Percentiles rank a stretch among this genome's conserved stretches.
Evolutionary conservation across 2,113 vertebrate genomes (phyloP).

Genomic region (Xiphias gladius): DNA sequence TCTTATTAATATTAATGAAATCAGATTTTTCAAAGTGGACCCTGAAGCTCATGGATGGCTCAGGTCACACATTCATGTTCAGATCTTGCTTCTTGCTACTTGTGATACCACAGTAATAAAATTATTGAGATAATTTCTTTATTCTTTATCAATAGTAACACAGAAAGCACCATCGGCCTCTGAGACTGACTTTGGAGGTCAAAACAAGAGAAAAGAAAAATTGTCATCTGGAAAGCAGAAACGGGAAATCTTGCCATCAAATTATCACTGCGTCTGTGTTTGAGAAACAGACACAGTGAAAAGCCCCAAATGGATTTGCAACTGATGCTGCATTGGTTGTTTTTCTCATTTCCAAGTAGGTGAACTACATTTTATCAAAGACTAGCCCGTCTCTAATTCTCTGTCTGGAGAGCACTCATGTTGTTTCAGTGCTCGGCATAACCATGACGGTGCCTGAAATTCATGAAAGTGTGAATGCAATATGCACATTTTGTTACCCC

Average conservation of each 20-base stretch:
- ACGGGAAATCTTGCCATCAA: constrained; percentile 11
- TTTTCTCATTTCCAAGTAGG: constrained; percentile 48
- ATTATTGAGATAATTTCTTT: background rate
- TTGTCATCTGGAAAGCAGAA: background rate
- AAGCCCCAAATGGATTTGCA: constrained; percentile 13
- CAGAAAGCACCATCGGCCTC: constrained; percentile 2
- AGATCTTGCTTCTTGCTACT: constrained; percentile 8
- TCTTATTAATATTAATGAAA: background rate
- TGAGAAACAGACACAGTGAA: constrained; percentile 29
- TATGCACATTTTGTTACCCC: constrained; percentile 24
- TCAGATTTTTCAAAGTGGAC: background rate
- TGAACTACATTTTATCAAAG: constrained; percentile 62
- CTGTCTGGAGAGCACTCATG: constrained; percentile 40
- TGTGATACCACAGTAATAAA: background rate
- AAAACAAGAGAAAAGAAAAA: constrained; percentile 15
- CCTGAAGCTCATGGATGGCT: background rate
- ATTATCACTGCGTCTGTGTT: background rate
- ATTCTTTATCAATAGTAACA: background rate
- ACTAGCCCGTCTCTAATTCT: constrained; percentile 32
- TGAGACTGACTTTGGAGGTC: background rate
- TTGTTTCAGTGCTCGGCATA: constrained; percentile 27
- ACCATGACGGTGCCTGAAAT: constrained; percentile 29
- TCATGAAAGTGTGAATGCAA: constrained; percentile 31
- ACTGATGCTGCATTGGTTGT: constrained; percentile 19
- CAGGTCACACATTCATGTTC: background rate